phyloP scores from a whole-genome alignment of 2,797 vertebrate species.

The Paedocypris micromegethes region DNA sequence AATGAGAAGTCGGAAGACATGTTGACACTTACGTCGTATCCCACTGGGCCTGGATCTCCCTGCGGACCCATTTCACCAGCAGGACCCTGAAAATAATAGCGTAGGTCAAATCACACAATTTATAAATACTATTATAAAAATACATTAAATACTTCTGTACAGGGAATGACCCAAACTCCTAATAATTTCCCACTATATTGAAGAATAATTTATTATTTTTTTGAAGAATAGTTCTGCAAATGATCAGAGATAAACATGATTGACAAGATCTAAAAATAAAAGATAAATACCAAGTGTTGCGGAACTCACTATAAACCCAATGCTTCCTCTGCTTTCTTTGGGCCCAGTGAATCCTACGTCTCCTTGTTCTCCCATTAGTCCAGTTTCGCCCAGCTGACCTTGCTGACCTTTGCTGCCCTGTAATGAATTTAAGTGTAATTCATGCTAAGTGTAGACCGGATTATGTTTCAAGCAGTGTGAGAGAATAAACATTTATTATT shows the following conservation, averaged over 20 bases:
- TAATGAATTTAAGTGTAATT: conserved; percentile 39
- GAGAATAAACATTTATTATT: too few species aligned
- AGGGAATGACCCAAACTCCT: too few species aligned
- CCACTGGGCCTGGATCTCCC: conserved; percentile 80
- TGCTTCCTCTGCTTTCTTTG: conserved; percentile 89
- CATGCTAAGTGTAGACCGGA: not conserved
- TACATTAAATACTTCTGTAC: too few species aligned
- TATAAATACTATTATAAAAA: too few species aligned
- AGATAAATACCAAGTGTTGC: too few species aligned
- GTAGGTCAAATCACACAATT: not conserved
- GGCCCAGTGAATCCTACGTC: conserved; percentile 80
- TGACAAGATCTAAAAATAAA: too few species aligned
- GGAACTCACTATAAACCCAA: conserved; percentile 76
- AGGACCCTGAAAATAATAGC: conserved; percentile 70
- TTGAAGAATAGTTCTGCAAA: too few species aligned
- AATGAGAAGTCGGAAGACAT: conserved; percentile 3
- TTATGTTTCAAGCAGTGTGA: too few species aligned
- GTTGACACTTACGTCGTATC: conserved; percentile 75
- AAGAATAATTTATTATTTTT: too few species aligned
- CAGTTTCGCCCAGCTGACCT: conserved; percentile 84
- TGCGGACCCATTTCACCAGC: conserved; percentile 85
- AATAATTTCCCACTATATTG: too few species aligned
- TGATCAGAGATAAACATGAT: too few species aligned
- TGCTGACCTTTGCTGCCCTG: conserved; percentile 88
- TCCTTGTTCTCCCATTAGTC: conserved; percentile 75